phyloP scores from a whole-genome alignment of 2,113 vertebrate species.

The Scytalopus superciliaris region DNA sequence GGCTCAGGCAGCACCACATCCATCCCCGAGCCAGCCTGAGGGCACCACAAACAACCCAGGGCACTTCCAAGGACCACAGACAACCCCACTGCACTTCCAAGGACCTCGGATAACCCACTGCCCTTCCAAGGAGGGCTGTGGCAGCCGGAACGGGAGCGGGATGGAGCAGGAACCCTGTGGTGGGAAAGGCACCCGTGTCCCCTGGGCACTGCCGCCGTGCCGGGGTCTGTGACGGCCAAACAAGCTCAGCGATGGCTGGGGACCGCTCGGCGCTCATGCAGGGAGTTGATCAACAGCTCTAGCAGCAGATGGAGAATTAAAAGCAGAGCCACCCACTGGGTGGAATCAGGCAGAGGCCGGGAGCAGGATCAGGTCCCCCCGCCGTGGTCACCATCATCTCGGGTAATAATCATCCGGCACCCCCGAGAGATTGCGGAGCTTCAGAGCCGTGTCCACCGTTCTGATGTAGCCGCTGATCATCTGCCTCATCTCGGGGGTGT shows the following conservation, averaged over 20 bases:
- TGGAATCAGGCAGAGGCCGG: conserved; percentile 37
- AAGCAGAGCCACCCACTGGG: conserved; percentile 63
- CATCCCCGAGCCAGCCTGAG: rapidly evolving
- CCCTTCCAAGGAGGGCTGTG: not conserved
- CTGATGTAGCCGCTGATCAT: conserved; percentile 85
- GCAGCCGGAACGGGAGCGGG: not conserved
- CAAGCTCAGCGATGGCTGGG: not conserved
- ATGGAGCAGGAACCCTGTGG: not conserved
- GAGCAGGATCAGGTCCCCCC: not conserved
- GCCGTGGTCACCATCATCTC: conserved; percentile 78
- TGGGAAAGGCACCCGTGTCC: not conserved
- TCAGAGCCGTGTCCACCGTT: conserved; percentile 85
- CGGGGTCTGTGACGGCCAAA: not conserved
- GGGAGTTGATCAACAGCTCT: conserved; percentile 26
- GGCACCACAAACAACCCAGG: not conserved
- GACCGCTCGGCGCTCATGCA: conserved; percentile 54
- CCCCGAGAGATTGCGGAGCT: conserved; percentile 83
- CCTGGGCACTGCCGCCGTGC: rapidly evolving
- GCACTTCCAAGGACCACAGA: not conserved
- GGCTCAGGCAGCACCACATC: rapidly evolving
- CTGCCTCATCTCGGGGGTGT: conserved; percentile 86
- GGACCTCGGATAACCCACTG: not conserved
- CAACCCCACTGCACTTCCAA: not conserved
- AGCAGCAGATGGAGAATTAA: conserved; percentile 17
- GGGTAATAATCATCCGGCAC: conserved; percentile 91